A percentile compares a stretch with the other conserved stretches of the same genome.
phyloP scores from a whole-genome alignment of 2,797 vertebrate genomes.

The Notolabrus celidotus region DNA sequence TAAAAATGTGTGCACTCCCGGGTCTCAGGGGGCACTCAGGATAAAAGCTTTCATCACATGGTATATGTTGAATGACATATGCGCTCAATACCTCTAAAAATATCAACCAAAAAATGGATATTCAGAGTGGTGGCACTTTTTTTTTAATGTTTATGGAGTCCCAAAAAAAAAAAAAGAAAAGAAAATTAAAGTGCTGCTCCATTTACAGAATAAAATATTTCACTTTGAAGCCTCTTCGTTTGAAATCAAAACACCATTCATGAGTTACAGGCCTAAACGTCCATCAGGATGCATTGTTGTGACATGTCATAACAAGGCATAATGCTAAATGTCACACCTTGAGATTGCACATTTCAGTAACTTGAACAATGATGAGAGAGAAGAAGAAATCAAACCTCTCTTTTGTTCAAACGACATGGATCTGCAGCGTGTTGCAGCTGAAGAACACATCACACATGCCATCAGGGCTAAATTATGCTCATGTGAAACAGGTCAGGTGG shows the following conservation, averaged over 20 bases:
- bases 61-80: constrained; percentile 40
- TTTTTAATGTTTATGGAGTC: background rate
- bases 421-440: background rate
- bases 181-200: constrained; percentile 2
- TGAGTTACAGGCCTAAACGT: background rate
- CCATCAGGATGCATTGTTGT: background rate
- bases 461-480: constrained; percentile 56
- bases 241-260: constrained; percentile 4
- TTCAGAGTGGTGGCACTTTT: constrained; percentile 19
- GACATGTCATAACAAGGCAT: background rate
- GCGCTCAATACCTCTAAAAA: constrained; percentile 38
- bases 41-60: constrained; percentile 58
- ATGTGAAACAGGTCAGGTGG: constrained; percentile 66
- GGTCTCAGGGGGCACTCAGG: constrained; percentile 34
- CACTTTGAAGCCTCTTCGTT: constrained; percentile 1
- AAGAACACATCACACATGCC: constrained; percentile 48
- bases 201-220: background rate
- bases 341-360: constrained; percentile 32
- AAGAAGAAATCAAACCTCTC: constrained; percentile 29
- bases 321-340: constrained; percentile 6
- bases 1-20: constrained; percentile 38
- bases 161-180: background rate
- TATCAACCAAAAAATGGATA: constrained; percentile 20
- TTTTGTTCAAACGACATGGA: constrained; percentile 14
- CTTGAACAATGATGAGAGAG: too few relatives aligned